Evolutionary conservation across 1,140 invertebrate species (phyloP).

Genomic region (Lamellibrachia luymesi): DNA sequence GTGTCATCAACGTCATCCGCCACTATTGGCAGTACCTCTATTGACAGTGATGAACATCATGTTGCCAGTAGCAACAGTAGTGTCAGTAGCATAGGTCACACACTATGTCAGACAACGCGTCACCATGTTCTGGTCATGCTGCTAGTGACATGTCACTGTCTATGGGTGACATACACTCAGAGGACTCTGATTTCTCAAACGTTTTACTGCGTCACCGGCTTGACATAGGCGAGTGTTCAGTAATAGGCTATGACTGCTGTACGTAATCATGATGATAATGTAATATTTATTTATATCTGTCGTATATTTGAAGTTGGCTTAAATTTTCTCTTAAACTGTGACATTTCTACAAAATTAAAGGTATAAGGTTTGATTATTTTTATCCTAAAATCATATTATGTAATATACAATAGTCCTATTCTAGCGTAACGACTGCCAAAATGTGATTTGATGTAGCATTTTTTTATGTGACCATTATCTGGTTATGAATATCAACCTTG

Average conservation of each 20-base stretch:
- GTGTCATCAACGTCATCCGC: conserved; percentile 1
- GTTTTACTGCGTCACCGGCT: neutral
- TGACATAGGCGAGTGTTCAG: neutral
- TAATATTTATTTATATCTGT: neutral
- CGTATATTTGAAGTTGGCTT: neutral
- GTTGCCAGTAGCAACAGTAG: neutral
- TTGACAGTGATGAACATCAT: neutral
- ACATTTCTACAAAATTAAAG: neutral
- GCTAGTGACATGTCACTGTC: neutral
- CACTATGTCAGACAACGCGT: neutral
- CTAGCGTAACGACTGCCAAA: neutral
- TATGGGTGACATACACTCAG: neutral
- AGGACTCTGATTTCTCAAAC: neutral
- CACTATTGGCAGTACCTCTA: neutral
- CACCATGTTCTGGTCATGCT: neutral
- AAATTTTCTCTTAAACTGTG: neutral
- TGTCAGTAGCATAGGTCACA: neutral
- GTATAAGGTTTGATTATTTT: neutral
- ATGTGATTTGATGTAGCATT: neutral
- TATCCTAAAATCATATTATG: neutral
- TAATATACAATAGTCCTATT: neutral
- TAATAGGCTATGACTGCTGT: neutral
- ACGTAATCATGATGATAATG: neutral
- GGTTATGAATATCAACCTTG: no score
- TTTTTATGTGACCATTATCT: neutral